Evolutionary conservation across 2,797 vertebrate species (phyloP), one percentile per base, ranked within the genome.

Genomic region (Botia almorhae): DNA sequence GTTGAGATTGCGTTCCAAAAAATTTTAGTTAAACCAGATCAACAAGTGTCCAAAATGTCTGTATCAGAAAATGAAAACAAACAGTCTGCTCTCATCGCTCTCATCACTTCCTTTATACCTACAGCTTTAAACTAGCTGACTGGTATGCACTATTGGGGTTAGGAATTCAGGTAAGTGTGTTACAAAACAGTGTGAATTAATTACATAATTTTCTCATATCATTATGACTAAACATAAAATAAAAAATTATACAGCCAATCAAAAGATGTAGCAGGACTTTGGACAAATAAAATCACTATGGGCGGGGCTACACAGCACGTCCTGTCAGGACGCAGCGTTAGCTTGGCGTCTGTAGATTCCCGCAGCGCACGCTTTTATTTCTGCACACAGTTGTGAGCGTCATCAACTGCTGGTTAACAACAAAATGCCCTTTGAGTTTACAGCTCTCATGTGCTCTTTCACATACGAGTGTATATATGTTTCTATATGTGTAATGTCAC

Each of bases 401-500:
- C 70, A 77, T 82, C 33, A 51, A 39, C 76, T 78, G 64, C 55
- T 50, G 70, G 70, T 70, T 63, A 56, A 83, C 76, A 75, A 69
- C 55, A 69, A 63, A 65, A 63, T 39, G n/a, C 80, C 36, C 39
- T 58, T 16, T 4, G 78, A 82, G 36, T 73, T 73, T 79, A 56
- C 23, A 16, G 70, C 63, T 74, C 78, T 74, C 51, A 33, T 80
- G 73, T 80, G 78, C 63, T 60, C 63, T 48, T 80, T 80, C 61
- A 80, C 70, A 80, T 65, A 68, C 63, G 64, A 68, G 81, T 74
- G 74, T 64, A 74, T 78, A 23, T 73, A 51, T 72, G 50, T 75
- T 48, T 81, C 67, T 85, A 74, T 84, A 80, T 74, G 78, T 85
- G 73, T 85, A 72, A 83, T 75, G 81, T 81, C 81, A 79, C 79